Base-by-base conservation (phyloP, 2,113 vertebrate species). In the Cyphomyrus plagiostoma region DNA sequence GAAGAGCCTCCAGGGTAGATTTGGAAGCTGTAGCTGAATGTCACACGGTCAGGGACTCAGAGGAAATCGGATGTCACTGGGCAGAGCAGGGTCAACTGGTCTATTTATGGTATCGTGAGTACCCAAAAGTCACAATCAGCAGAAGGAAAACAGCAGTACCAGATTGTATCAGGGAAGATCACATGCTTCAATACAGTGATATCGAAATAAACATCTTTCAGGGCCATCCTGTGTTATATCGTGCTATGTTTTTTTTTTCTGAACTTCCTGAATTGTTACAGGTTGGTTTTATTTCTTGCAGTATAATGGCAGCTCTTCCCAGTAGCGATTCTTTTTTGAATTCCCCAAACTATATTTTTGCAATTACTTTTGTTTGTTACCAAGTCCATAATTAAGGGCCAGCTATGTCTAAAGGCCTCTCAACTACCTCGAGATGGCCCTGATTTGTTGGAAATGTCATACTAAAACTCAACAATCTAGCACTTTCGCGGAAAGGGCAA, bases 391-490 rank as follows among this genome's bases (percentile, higher is more conserved):
- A 86, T 89, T 89, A 89, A 66, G 49, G 77, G 39, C 13, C 82
- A 86, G 80, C 80, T 82, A 85, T 30, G 30, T 89, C 82, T 66
- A n/a, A 89, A 77, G 52, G 89, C 49, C 50, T 39, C 39, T 62
- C 50, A 45, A 56, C 80, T n/a, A 48, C 52, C 82, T 46, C 39
- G 48, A 83, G 70, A 86, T 62, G 82, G 89, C 52, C 52, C 42
- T 85, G 80, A 48, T 89, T 66, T 58, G 80, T 13, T 62, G 89
- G 82, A 46, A 53, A 56, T 66, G 42, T 84, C 53, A 86, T 52
- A 39, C 88, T 83, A 89, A 89, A 80, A 83, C 26, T 83, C 48
- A 45, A 52, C 82, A 84, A 85, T 89, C 74, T 89, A 85, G 80
- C 74, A 89, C 80, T 89, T 83, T 89, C 42, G 46, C 11, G 48